These are phyloP conservation scores for Philereme vetulata DNA, from an alignment of 2,888 invertebrate species.

Conservation along the genomic window DNA sequence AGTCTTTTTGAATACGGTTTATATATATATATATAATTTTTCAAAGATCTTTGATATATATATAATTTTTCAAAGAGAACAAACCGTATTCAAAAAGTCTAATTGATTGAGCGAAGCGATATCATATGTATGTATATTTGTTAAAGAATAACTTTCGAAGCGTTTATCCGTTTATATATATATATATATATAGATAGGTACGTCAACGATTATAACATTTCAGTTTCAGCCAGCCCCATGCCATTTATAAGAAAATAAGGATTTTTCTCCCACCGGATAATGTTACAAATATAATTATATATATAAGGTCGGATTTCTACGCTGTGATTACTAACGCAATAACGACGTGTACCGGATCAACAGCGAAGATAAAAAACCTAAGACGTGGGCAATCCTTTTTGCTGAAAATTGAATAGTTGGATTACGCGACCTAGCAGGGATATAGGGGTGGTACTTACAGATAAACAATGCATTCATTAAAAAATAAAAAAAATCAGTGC, in stretches of 20 bases:
- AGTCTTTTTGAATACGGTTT: too few relatives aligned
- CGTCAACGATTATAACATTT: too few relatives aligned
- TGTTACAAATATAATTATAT: neutral
- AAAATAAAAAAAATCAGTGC: neutral
- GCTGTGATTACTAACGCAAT: constrained; percentile 51
- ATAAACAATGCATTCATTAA: neutral
- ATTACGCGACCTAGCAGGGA: constrained; percentile 69
- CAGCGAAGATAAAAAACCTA: constrained; percentile 70
- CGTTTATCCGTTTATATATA: too few relatives aligned
- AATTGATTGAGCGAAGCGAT: too few relatives aligned
- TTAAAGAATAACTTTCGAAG: too few relatives aligned
- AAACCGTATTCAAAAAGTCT: too few relatives aligned
- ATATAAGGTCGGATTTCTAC: constrained; percentile 34
- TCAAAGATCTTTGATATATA: too few relatives aligned
- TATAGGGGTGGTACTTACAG: constrained; percentile 44
- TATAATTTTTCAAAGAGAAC: too few relatives aligned
- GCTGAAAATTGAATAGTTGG: constrained; percentile 82
- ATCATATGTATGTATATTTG: too few relatives aligned
- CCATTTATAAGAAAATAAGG: neutral
- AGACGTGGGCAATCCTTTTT: constrained; percentile 76
- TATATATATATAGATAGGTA: too few relatives aligned
- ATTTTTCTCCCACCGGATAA: neutral
- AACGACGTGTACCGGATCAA: constrained; percentile 70
- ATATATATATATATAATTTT: too few relatives aligned
- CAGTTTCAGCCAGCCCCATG: too few relatives aligned